Base-by-base conservation (phyloP, 2,888 invertebrate genomes). In the Cheilosia pagana region DNA sequence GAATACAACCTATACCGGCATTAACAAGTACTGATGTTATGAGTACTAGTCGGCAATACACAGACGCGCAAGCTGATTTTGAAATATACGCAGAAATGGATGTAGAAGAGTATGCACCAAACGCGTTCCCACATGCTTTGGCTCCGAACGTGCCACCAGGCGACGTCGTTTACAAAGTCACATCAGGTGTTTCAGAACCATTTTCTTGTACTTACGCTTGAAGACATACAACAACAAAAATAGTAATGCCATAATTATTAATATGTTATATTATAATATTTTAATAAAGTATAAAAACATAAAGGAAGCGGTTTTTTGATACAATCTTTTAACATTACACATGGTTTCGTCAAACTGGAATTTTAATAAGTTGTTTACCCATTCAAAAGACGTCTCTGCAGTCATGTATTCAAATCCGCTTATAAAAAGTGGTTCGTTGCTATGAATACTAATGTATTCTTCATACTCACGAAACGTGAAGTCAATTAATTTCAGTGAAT, bases 41-140 rank as follows among this genome's bases (percentile, higher is more conserved):
- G 5, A 25, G 5, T 0, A 25, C 52, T 0, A 14, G n/a, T 25
- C 3, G 52, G 4, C 23, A 52, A 25, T 52, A 52, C 14, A 52
- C 52, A 23, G 52, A 52, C 14, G 7, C 52, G 1, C 52, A 52
- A 52, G 52, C 52, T 12, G 52, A 52, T 23, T 52, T 52, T 12
- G 52, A 52, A 25, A 23, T 52, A 1, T 52, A 52, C 8, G 52
- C 52, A 12, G 25, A 52, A 52, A 52, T 52, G 23, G 2, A 2
- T 1, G 25, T 52, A 25, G 52, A 52, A 25, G 1, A 1, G 1
- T 52, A 52, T 3, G 25, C 1, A 10, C 52, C 52, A 1, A 52
- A 6, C 10, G 8, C 8, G 1, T 25, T 52, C 3, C 52, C 52
- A 25, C 52, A 52, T 23, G 52, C 52, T 12, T 1, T 3, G 1